Conservation (phyloP, 2,113 vertebrate species). For the Penelope pileata region DNA sequence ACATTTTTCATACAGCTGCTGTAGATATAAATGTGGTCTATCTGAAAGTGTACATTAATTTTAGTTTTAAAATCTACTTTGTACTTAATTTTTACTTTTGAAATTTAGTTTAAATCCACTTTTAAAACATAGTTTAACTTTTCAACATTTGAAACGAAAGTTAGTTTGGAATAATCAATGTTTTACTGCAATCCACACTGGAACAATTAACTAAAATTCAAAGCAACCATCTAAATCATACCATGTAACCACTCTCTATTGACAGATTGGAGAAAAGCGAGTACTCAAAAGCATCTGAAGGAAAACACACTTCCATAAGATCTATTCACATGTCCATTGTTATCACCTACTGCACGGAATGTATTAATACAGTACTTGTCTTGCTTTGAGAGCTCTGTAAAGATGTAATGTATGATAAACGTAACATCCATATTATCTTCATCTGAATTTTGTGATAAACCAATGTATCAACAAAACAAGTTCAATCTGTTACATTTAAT, state of each 20-base stretch:
- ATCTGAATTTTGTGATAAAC: neutral
- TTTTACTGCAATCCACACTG: neutral
- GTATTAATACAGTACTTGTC: neutral
- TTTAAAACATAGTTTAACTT: neutral
- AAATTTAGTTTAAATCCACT: neutral
- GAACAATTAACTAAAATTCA: neutral
- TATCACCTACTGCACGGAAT: neutral
- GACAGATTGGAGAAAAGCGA: neutral
- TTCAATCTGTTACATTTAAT: neutral
- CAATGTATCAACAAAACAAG: neutral
- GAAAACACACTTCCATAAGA: neutral
- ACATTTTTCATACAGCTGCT: neutral
- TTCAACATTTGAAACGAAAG: neutral
- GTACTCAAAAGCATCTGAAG: neutral
- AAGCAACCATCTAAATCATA: neutral
- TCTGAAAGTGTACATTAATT: neutral
- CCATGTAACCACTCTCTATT: neutral
- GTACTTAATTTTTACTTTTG: neutral
- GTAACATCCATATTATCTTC: neutral
- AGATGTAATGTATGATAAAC: neutral
- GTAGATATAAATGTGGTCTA: neutral
- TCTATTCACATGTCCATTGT: neutral
- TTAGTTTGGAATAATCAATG: neutral
- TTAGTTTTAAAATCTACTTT: neutral
- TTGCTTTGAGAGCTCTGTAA: neutral